Percentiles rank a stretch among this genome's conserved stretches.
Conservation (phyloP, 2,888 invertebrate genomes). For the Carpatolechia fugitivella region DNA sequence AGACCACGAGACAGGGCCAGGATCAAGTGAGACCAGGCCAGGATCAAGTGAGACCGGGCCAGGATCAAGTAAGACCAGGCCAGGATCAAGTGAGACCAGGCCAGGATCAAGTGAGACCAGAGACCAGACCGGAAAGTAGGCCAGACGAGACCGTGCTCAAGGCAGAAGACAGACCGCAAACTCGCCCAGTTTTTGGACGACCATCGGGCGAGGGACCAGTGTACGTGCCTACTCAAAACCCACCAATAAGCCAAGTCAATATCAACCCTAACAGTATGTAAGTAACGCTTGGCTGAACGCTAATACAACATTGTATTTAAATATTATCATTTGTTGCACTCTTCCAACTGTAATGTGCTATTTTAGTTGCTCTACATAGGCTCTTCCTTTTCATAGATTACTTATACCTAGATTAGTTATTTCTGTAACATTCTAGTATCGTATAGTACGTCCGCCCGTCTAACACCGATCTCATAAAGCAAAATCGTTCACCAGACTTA, state of each 20-base stretch:
- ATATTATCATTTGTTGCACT: background rate
- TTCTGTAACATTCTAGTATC: too few species aligned
- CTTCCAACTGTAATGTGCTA: background rate
- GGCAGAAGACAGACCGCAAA: constrained; percentile 43
- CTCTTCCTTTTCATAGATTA: too few species aligned
- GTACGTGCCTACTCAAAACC: constrained; percentile 47
- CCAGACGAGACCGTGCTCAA: constrained; percentile 24
- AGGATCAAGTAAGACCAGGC: constrained; percentile 15
- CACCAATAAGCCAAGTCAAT: constrained; percentile 36
- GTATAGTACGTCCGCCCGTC: too few species aligned
- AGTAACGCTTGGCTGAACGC: constrained; percentile 33
- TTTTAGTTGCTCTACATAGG: background rate
- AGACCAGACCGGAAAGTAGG: constrained; percentile 20
- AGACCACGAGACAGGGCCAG: constrained; percentile 34
- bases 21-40: constrained; percentile 22
- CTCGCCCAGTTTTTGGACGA: constrained; percentile 47
- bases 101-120: constrained; percentile 23
- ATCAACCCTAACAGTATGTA: constrained; percentile 57
- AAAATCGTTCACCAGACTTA: too few species aligned
- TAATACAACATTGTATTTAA: background rate
- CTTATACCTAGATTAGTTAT: too few species aligned
- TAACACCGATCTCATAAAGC: too few species aligned
- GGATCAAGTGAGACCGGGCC: constrained; percentile 15
- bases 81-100: constrained; percentile 41
- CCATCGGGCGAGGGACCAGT: constrained; percentile 50